Base-by-base conservation (phyloP, 2,797 vertebrate genomes). In the Ctenochaetus hawaiiensis region DNA sequence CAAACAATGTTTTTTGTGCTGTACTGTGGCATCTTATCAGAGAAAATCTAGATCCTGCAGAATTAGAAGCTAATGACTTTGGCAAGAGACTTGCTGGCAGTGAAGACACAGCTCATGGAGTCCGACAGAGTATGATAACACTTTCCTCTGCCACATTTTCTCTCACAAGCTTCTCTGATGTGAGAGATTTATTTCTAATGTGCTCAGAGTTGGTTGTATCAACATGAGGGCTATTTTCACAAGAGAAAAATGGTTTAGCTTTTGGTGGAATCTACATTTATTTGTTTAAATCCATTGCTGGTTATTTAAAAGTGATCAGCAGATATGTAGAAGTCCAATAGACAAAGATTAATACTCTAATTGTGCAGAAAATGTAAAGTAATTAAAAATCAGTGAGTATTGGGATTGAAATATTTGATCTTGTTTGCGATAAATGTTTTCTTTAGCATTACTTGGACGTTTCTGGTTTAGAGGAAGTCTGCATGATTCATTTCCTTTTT, bases 51-150 rank as follows among this genome's bases (percentile, higher is more conserved):
- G 75, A 80, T 73, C 58, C 66, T 45, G 60, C 64, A 67, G 68
- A 89, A 86, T 86, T 82, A 86, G 69, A 71, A 64, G 72, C 78
- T 89, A 78, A 85, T 88, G 86, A 90, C 81, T 80, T 78, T 85
- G 84, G 85, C 82, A 78, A 54, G 58, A 68, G 44, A 69, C 37
- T 8, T 72, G 20, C 75, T 87, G 84, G 80, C 81, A 85, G 26
- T 34, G 67, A 61, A 53, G 41, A 23, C 45, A 34, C 53, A n/a
- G 73, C 73, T 84, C 73, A 83, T 63, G 49, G 78, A 56, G 79
- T 79, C 67, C 37, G 74, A 23, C 22, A 34, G 67, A 72, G 65
- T 5, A 84, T 66, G 81, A 73, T 83, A 75, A 56, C 52, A 70
- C 58, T 74, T 61, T 80, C 22, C 30, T 13, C 30, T 37, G 78